Base-by-base conservation (phyloP, 2,888 invertebrate genomes). In the Ecliptopera silaceata region DNA sequence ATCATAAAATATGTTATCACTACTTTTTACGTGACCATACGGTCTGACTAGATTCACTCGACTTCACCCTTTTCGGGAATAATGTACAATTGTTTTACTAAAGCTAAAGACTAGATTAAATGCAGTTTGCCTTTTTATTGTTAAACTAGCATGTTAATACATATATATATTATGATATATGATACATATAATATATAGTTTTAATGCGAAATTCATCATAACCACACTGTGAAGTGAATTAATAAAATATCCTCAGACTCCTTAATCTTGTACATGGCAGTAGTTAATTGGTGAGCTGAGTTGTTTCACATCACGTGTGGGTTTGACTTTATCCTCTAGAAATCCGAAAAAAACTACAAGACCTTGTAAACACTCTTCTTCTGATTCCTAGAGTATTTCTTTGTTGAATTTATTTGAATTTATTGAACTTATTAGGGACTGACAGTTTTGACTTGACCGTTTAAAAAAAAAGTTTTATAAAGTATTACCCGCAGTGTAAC, bases 41-140 rank as follows among this genome's bases (percentile, higher is more conserved):
- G 15, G 17, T 56, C 44, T 64, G 64, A 64, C 64, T 64, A 64
- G 64, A 36, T 43, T 47, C 48, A 55, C 59, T 61, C 58, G 29
- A 47, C 31, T 43, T 44, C 32, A 31, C 44, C 43, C 56, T 12
- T 44, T 46, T 49, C n/a, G 44, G 52, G 48, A 42, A 53, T 48
- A 48, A 56, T 49, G 22, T 53, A 53, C 56, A 53, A 39, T 18
- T 51, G 47, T 36, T 17, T 51, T 47, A 50, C 54, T 59, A 59
- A 41, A 59, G 18, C 26, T 20, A 56, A 48, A 45, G 51, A 48
- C 26, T 43, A 43, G 42, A 36, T 20, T 42, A 18, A 12, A n/a
- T 36, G 36, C 36, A 8, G 36, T 8, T 15, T 36, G 3, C 32
- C 15, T 10, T 36, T 15, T 15, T 15, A 15, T 15, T 15, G 4